Conservation (phyloP, 2,113 vertebrate genomes). For the Gavialis gangeticus region DNA sequence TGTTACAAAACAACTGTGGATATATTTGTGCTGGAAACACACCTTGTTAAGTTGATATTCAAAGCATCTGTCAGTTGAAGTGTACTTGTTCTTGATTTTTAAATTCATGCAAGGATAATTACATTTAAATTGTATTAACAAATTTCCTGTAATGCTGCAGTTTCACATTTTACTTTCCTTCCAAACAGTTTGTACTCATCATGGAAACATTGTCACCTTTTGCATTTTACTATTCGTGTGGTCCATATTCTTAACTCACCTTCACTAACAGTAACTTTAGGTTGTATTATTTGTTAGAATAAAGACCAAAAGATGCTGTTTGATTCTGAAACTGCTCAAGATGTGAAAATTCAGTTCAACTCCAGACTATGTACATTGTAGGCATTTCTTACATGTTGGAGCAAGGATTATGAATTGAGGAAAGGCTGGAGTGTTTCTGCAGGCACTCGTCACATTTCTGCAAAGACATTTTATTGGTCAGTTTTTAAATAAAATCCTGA, state of each 20-base stretch:
- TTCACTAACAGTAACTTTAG: constrained; percentile 50
- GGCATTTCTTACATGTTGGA: neutral
- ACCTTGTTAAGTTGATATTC: neutral
- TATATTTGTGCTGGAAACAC: constrained; percentile 61
- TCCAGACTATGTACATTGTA: accelerated
- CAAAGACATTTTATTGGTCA: constrained; percentile 24
- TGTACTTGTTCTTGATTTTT: constrained; percentile 40
- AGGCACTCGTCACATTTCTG: neutral
- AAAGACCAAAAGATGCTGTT: constrained; percentile 71
- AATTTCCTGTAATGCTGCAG: constrained; percentile 74
- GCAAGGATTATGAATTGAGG: neutral
- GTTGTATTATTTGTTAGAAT: constrained; percentile 70
- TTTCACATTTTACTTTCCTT: constrained; percentile 52
- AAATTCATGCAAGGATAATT: neutral
- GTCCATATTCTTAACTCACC: constrained; percentile 48
- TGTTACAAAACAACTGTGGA: neutral
- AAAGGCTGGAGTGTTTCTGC: neutral
- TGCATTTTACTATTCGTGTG: constrained; percentile 1
- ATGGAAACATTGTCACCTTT: constrained; percentile 17
- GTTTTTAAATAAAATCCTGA: constrained; percentile 45
- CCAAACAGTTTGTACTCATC: constrained; percentile 35
- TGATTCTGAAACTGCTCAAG: constrained; percentile 5
- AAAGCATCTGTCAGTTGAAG: neutral
- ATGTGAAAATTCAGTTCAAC: neutral
- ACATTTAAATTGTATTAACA: constrained; percentile 36